A percentile compares a stretch with the other conserved stretches of the same genome.
These are phyloP conservation scores for Vulpes lagopus DNA, from an alignment of 2,113 vertebrate species.

Conservation along the genomic window DNA sequence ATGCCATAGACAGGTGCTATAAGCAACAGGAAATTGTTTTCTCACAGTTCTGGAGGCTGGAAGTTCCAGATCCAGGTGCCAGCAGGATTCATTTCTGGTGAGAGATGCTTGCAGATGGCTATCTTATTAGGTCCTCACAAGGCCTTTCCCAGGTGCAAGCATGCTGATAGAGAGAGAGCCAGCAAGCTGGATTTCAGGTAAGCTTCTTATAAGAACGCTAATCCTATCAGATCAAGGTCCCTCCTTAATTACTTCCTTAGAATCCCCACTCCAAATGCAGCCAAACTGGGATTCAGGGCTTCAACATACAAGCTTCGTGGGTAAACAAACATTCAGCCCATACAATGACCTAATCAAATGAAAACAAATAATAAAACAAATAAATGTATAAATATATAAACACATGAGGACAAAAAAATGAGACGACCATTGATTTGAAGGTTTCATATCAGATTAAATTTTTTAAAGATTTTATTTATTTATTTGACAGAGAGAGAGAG, in stretches of 20 bases:
- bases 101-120: not conserved
- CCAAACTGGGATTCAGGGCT: not conserved
- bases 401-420: not conserved
- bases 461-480: too few relatives aligned
- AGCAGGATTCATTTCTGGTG: not conserved
- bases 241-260: not conserved
- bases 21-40: not conserved
- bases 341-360: not conserved
- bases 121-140: not conserved
- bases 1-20: not conserved
- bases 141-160: not conserved
- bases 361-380: not conserved
- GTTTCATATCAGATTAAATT: not conserved
- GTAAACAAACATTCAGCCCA: not conserved
- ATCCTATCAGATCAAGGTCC: not conserved
- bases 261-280: not conserved
- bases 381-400: not conserved
- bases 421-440: not conserved
- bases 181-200: not conserved
- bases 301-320: not conserved
- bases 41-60: not conserved
- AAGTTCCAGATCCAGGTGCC: not conserved
- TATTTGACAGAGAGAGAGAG: too few relatives aligned
- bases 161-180: not conserved
- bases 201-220: not conserved